These are phyloP conservation scores for Notothenia coriiceps DNA, from an alignment of 2,113 vertebrate species.

Conservation along the genomic window DNA sequence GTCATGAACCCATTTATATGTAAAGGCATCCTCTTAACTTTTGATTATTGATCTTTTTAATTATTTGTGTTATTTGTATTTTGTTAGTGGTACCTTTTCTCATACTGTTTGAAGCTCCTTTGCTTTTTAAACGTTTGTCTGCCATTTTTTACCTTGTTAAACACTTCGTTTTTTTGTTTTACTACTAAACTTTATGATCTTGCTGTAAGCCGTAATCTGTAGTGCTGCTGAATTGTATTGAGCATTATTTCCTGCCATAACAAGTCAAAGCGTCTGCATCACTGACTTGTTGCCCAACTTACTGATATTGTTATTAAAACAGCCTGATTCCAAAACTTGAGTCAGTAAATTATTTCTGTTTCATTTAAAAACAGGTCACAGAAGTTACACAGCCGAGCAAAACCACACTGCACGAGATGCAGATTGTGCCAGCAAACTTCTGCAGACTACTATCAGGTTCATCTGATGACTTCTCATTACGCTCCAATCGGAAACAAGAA, in stretches of 20 bases:
- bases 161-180: too few species aligned
- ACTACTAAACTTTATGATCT: neutral
- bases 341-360: neutral
- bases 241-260: neutral
- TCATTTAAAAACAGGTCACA: conserved; percentile 30
- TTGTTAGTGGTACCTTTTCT: too few species aligned
- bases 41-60: too few species aligned
- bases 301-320: neutral
- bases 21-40: too few species aligned
- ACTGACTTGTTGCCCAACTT: neutral
- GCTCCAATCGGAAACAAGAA: neutral
- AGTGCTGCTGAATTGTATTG: neutral
- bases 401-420: conserved; percentile 50
- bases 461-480: conserved; percentile 13
- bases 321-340: neutral
- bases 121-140: too few species aligned
- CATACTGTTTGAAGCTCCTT: too few species aligned
- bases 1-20: too few species aligned
- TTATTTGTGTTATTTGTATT: too few species aligned
- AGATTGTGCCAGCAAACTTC: conserved; percentile 44
- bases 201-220: neutral
- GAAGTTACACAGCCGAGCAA: conserved; percentile 18
- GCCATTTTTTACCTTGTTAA: too few species aligned
- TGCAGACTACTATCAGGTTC: conserved; percentile 28
- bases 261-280: neutral